Conservation (phyloP, 2,888 invertebrate genomes). For the Horisme vitalbata region DNA sequence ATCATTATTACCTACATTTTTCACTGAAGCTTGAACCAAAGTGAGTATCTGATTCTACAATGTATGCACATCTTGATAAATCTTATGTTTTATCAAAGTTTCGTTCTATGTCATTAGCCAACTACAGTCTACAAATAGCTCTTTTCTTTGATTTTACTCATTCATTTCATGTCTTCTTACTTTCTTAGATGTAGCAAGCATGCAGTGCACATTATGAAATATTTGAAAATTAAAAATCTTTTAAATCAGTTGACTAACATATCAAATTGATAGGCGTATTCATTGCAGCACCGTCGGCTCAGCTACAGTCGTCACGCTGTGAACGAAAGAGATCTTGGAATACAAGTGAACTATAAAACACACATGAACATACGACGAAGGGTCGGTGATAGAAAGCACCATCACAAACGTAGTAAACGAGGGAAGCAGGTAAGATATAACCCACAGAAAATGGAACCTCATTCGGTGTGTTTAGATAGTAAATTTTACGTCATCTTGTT, state of each 20-base stretch:
- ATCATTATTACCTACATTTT: not conserved
- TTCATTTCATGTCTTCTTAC: too few species aligned
- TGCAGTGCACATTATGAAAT: not conserved
- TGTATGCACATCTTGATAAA: too few species aligned
- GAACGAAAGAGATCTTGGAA: constrained; percentile 93
- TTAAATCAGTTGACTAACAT: constrained; percentile 3
- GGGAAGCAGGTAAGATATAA: constrained; percentile 92
- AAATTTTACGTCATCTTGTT: constrained; percentile 35
- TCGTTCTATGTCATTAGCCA: too few species aligned
- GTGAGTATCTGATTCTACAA: too few species aligned
- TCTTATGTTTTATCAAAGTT: too few species aligned
- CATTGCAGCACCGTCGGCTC: constrained; percentile 90
- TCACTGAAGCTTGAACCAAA: too few species aligned
- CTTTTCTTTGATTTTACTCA: too few species aligned
- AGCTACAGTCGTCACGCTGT: constrained; percentile 96
- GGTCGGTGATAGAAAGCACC: constrained; percentile 92
- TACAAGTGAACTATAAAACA: constrained; percentile 93
- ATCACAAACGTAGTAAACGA: constrained; percentile 93
- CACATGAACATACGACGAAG: constrained; percentile 94
- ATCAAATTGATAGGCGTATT: constrained; percentile 12
- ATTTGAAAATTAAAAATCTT: not conserved
- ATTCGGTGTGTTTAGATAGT: not conserved
- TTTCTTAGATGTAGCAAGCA: too few species aligned
- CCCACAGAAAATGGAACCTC: too few species aligned
- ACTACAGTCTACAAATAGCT: too few species aligned